Conservation (phyloP, 2,797 vertebrate species). For the Semaprochilodus insignis region DNA sequence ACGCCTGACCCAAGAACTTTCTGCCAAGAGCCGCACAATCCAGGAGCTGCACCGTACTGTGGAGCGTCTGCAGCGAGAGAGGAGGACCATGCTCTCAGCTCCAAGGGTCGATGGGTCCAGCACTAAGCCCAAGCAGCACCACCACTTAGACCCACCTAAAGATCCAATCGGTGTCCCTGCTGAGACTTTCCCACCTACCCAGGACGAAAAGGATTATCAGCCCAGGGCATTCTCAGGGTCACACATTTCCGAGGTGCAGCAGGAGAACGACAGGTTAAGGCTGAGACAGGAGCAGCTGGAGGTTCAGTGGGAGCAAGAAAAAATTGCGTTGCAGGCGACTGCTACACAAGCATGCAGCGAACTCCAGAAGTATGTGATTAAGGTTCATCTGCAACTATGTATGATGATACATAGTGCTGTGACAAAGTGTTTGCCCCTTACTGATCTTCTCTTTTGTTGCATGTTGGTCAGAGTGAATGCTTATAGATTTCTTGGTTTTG, state of each 20-base stretch:
- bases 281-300: conserved; percentile 76
- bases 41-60: conserved; percentile 89
- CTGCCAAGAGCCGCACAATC: conserved; percentile 82
- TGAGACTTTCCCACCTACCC: conserved; percentile 69
- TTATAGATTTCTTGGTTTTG: no score
- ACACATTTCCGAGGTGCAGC: conserved; percentile 82
- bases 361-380: conserved; percentile 78
- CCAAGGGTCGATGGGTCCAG: conserved; percentile 59
- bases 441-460: no score
- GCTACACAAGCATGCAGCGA: conserved; percentile 74
- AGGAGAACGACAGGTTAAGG: conserved; percentile 86
- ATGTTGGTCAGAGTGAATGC: no score
- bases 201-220: conserved; percentile 81
- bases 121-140: conserved; percentile 47
- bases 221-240: conserved; percentile 79
- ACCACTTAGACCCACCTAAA: conserved; percentile 51
- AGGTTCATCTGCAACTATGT: not conserved
- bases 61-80: conserved; percentile 89
- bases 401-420: not conserved
- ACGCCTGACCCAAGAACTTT: conserved; percentile 85
- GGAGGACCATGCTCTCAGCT: conserved; percentile 77
- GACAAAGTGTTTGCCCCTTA: no score
- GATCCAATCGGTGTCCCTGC: not conserved
- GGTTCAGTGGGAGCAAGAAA: conserved; percentile 77
- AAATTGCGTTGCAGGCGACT: conserved; percentile 70